A percentile compares a stretch with the other conserved stretches of the same genome.
phyloP scores from a whole-genome alignment of 2,797 vertebrate genomes.

The Crax fasciolata region DNA sequence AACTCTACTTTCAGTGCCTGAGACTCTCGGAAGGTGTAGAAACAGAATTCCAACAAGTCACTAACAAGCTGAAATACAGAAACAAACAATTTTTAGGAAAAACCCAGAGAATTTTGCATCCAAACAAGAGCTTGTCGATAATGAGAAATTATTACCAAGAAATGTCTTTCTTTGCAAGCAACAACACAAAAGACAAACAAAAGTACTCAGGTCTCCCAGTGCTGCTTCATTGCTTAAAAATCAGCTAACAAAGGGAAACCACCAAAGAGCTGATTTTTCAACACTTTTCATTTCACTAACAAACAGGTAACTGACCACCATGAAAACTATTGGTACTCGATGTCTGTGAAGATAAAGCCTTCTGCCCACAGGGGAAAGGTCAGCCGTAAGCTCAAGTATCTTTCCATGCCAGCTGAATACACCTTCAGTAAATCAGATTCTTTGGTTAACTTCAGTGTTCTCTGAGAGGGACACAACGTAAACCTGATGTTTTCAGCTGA shows the following conservation, averaged over 20 bases:
- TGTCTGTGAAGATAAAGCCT: background rate
- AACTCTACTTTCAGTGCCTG: constrained; percentile 99
- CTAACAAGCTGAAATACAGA: constrained; percentile 90
- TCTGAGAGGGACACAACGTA: background rate
- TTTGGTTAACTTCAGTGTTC: background rate
- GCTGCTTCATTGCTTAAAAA: background rate
- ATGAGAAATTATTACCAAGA: background rate
- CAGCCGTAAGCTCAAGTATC: background rate
- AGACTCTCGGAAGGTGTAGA: constrained; percentile 99
- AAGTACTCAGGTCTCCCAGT: background rate
- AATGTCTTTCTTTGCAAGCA: background rate
- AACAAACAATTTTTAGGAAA: constrained; percentile 35
- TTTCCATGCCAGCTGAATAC: background rate
- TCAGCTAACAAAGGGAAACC: background rate
- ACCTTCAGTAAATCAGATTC: background rate
- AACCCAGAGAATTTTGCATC: background rate
- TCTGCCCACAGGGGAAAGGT: background rate
- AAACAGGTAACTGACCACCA: background rate
- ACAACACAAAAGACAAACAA: background rate
- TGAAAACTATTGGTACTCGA: rapidly evolving
- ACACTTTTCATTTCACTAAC: background rate
- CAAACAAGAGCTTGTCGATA: background rate
- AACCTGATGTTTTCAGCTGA: background rate
- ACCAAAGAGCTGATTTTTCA: background rate
- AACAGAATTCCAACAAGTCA: constrained; percentile 97